Evolutionary conservation across 2,888 invertebrate species (phyloP).

Genomic region (Megastigmus dorsalis): DNA sequence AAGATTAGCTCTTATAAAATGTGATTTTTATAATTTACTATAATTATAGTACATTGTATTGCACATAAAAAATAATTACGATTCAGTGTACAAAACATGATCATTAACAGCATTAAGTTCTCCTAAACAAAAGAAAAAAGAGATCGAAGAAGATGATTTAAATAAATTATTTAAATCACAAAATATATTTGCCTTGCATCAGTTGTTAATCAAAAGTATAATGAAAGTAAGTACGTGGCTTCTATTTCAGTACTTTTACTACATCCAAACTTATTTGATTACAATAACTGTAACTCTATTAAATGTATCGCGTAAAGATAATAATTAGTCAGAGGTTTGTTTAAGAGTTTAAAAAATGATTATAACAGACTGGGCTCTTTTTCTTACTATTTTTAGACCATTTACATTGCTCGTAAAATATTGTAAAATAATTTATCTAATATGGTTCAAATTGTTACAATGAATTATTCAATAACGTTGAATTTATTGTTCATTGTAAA

Average conservation of each 20-base stretch:
- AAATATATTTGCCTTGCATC: neutral
- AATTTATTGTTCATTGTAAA: too few relatives aligned
- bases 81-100: neutral
- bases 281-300: too few relatives aligned
- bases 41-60: neutral
- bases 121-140: neutral
- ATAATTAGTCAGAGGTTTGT: neutral
- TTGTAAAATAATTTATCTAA: too few relatives aligned
- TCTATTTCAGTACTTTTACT: slow-evolving; percentile 13
- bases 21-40: slow-evolving; percentile 15
- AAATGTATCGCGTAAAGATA: too few relatives aligned
- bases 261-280: too few relatives aligned
- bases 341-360: slow-evolving; percentile 15
- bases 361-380: neutral
- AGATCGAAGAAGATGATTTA: neutral
- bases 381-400: neutral
- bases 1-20: neutral
- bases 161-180: neutral
- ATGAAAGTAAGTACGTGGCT: slow-evolving; percentile 31
- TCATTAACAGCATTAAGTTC: neutral
- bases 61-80: slow-evolving; percentile 7
- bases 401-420: neutral
- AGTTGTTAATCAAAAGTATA: neutral
- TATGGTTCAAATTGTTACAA: too few relatives aligned
- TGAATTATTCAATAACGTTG: too few relatives aligned